Evolutionary conservation across 2,888 invertebrate species (phyloP).

Genomic region (Cephus pulcher): DNA sequence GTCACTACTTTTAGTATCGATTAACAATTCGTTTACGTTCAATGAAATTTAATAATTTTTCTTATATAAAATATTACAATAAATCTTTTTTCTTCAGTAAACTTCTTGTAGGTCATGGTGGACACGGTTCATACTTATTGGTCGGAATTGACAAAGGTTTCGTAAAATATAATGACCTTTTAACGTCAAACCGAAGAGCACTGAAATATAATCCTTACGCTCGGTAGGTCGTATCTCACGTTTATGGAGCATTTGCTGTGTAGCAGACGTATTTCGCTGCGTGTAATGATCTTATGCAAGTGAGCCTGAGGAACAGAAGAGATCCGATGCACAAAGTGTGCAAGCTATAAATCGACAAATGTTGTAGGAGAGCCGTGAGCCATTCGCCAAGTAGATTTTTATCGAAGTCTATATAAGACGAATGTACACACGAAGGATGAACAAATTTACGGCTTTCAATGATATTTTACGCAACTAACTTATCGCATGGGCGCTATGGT

Average conservation of each 20-base stretch:
- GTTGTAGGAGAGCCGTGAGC: not conserved
- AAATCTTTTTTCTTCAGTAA: not conserved
- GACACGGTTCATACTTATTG: not conserved
- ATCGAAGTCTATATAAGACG: not conserved
- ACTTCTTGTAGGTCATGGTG: not conserved
- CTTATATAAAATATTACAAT: not conserved
- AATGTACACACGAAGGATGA: not conserved
- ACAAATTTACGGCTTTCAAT: not conserved
- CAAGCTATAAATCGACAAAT: not conserved
- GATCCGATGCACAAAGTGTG: not conserved
- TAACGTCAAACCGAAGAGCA: not conserved
- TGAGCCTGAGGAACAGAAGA: not conserved
- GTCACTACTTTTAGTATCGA: not conserved
- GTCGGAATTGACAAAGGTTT: not conserved
- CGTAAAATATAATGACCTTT: not conserved
- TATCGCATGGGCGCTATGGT: not conserved
- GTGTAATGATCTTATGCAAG: not conserved
- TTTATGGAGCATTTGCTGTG: not conserved
- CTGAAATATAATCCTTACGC: not conserved
- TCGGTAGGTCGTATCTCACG: not conserved
- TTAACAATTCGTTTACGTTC: not conserved
- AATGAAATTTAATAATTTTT: not conserved
- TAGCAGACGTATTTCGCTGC: not conserved
- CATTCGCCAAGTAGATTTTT: not conserved
- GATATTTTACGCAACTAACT: not conserved